Evolutionary conservation across 2,888 invertebrate genomes (phyloP).

Genomic region (Tetranychus piercei): DNA sequence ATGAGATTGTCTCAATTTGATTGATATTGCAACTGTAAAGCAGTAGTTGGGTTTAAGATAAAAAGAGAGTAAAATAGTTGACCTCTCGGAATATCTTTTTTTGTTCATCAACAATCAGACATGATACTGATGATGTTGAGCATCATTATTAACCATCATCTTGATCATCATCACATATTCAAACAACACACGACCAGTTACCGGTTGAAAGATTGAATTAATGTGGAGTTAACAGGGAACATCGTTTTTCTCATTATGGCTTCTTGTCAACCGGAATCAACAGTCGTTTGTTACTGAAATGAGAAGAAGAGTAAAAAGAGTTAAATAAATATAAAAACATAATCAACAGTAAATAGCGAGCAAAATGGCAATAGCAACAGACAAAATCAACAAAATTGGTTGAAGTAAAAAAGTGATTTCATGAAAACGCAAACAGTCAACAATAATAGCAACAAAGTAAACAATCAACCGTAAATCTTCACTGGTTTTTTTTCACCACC

Average conservation of each 20-base stretch:
- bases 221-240: not conserved
- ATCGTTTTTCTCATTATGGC: not conserved
- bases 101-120: not conserved
- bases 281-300: not conserved
- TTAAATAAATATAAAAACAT: not conserved
- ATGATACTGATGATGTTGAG: not conserved
- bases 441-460: not conserved
- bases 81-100: too few relatives aligned
- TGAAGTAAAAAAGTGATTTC: not conserved
- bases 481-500: not conserved
- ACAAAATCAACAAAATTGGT: not conserved
- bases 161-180: not conserved
- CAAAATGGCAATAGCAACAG: not conserved
- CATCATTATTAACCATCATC: not conserved
- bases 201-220: slow-evolving; percentile 1
- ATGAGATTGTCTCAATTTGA: too few relatives aligned
- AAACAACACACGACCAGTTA: not conserved
- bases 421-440: not conserved
- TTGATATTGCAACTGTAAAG: too few relatives aligned
- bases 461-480: slow-evolving; percentile 1
- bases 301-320: not conserved
- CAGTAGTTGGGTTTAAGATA: too few relatives aligned
- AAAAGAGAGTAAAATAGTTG: too few relatives aligned
- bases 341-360: not conserved
- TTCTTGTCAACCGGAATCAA: slow-evolving; percentile 1